Conservation (phyloP, 2,888 invertebrate genomes). For the Parthenolecanium corni region DNA sequence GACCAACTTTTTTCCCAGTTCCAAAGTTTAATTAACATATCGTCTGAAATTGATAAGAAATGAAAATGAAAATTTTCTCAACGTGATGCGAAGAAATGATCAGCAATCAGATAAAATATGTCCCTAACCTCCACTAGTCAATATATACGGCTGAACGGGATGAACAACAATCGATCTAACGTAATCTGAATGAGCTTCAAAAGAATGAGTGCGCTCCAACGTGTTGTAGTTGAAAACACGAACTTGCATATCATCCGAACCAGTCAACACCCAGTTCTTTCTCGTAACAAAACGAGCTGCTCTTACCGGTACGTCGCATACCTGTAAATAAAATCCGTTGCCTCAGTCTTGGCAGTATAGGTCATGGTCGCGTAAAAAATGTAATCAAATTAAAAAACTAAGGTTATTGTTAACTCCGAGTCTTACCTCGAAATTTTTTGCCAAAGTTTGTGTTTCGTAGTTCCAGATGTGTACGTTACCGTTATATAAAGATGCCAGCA, state of each 20-base stretch:
- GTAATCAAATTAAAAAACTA: no score
- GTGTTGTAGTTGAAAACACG: conserved; percentile 98
- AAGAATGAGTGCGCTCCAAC: conserved; percentile 84
- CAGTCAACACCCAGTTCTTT: conserved; percentile 97
- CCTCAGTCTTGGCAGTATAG: no score
- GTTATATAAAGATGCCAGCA: conserved; percentile 94
- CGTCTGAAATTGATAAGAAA: conserved; percentile 53
- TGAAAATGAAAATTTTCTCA: not conserved
- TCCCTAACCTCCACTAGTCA: conserved; percentile 82
- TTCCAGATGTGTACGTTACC: conserved; percentile 99
- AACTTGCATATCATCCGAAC: conserved; percentile 92
- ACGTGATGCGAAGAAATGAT: no score
- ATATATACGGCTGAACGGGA: conserved; percentile 90
- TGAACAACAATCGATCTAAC: conserved; percentile 92
- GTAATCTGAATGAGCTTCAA: conserved; percentile 98
- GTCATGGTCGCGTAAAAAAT: not conserved
- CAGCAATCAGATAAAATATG: not conserved
- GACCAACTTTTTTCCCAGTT: conserved; percentile 99
- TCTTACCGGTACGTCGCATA: conserved; percentile 90
- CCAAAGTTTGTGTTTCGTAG: conserved; percentile 83
- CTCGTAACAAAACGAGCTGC: conserved; percentile 91
- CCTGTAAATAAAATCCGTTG: conserved; percentile 40
- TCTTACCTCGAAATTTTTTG: conserved; percentile 73
- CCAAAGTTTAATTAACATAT: conserved; percentile 97
- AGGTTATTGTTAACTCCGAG: no score